A percentile compares a stretch with the other conserved stretches of the same genome.
These are phyloP conservation scores for Drosophila subsilvestris DNA, from an alignment of 2,888 invertebrate genomes.

Conservation along the genomic window DNA sequence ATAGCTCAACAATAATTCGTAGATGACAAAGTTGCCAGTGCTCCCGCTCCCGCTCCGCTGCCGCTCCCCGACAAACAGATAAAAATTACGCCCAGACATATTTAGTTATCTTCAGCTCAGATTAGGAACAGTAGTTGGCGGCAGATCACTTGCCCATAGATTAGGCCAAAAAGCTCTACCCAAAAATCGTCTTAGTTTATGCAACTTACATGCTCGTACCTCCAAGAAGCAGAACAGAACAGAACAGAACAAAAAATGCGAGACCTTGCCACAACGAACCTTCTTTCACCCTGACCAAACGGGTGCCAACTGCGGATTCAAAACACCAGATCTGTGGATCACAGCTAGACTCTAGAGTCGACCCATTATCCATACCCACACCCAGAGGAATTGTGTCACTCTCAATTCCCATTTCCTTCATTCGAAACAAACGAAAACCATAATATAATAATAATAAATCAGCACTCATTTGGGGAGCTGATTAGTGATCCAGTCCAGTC, in stretches of 20 bases:
- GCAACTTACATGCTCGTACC: slow-evolving; percentile 31
- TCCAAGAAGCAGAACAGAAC: slow-evolving; percentile 8
- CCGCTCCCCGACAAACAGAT: slow-evolving; percentile 50
- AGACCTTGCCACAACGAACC: slow-evolving; percentile 33
- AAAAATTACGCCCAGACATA: slow-evolving; percentile 32
- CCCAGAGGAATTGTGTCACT: slow-evolving; percentile 46
- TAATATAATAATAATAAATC: slow-evolving; percentile 61
- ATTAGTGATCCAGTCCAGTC: slow-evolving; percentile 30
- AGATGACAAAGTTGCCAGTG: slow-evolving; percentile 16
- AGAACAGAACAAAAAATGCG: background rate
- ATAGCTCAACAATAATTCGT: slow-evolving; percentile 36
- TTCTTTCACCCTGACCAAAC: slow-evolving; percentile 43
- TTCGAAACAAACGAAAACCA: slow-evolving; percentile 33
- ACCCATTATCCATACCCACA: too few species aligned
- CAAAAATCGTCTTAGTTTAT: background rate
- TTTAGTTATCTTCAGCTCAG: background rate
- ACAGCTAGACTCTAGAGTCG: slow-evolving; percentile 14
- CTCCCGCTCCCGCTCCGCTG: background rate
- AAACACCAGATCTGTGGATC: slow-evolving; percentile 12
- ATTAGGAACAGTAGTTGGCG: slow-evolving; percentile 35
- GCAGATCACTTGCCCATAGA: slow-evolving; percentile 1
- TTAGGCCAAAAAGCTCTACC: background rate
- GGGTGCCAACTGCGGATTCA: slow-evolving; percentile 25
- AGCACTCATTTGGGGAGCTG: slow-evolving; percentile 64
- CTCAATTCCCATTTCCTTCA: slow-evolving; percentile 71